These are phyloP conservation scores for Caprella mutica DNA, from an alignment of 2,888 invertebrate species.

Conservation along the genomic window DNA sequence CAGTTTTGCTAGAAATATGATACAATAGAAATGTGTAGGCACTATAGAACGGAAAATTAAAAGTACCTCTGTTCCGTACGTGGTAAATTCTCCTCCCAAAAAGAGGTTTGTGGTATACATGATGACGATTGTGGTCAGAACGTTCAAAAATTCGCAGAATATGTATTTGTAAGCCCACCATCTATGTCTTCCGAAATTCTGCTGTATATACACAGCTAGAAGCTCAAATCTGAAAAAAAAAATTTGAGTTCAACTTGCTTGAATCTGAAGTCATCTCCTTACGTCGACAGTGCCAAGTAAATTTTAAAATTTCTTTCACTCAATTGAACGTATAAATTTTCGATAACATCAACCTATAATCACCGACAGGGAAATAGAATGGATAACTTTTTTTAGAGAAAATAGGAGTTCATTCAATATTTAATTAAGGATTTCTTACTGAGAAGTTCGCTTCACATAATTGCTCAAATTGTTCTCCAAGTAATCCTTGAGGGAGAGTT, in stretches of 20 bases:
- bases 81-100: constrained; percentile 69
- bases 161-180: constrained; percentile 76
- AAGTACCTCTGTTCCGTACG: constrained; percentile 44
- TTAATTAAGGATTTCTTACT: no score
- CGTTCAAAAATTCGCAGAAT: constrained; percentile 59
- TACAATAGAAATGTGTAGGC: constrained; percentile 69
- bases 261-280: no score
- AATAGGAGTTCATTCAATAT: no score
- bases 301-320: no score
- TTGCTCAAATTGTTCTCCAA: constrained; percentile 16
- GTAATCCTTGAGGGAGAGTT: constrained; percentile 49
- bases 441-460: constrained; percentile 19
- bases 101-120: constrained; percentile 77
- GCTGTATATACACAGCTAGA: constrained; percentile 53
- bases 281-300: no score
- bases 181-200: constrained; percentile 70
- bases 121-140: constrained; percentile 48
- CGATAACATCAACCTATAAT: no score
- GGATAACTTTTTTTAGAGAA: no score
- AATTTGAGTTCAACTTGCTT: no score
- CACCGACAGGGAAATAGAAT: no score
- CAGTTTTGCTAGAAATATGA: no score
- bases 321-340: no score
- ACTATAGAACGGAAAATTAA: no score
- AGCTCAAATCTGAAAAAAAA: constrained; percentile 1